Conservation (phyloP, 1,140 invertebrate genomes). For the Cherax destructor region DNA sequence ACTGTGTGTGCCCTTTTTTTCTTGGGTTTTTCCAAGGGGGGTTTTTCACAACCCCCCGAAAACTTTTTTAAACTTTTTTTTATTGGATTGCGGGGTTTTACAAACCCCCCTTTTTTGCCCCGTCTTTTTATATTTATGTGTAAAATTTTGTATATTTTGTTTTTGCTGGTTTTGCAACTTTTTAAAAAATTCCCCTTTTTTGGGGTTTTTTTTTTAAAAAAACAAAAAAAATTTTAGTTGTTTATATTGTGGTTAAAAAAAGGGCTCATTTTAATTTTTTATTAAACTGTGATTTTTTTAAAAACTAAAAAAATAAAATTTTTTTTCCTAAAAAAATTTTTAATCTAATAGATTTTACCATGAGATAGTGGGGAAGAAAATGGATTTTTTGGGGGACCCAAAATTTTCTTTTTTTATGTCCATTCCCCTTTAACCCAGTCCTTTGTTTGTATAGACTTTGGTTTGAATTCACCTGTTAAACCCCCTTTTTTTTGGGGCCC, state of each 20-base stretch:
- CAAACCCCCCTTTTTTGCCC: slow-evolving; percentile 48
- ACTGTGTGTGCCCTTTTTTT: slow-evolving; percentile 52
- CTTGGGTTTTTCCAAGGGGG: slow-evolving; percentile 72
- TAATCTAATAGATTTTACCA: neutral
- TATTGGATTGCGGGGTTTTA: slow-evolving; percentile 71
- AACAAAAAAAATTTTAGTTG: neutral
- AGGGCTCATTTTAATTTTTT: neutral
- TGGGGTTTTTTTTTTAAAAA: neutral
- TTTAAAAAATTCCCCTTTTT: neutral
- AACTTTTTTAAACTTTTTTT: slow-evolving; percentile 72
- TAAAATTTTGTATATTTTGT: slow-evolving; percentile 7
- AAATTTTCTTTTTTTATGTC: neutral
- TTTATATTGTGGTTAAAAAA: neutral
- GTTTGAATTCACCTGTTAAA: neutral
- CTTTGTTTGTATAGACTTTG: neutral
- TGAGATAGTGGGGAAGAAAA: neutral
- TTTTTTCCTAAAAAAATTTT: neutral
- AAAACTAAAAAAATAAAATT: neutral
- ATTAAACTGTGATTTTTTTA: neutral
- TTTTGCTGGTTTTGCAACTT: neutral
- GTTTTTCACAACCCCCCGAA: slow-evolving; percentile 72
- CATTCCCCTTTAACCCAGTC: neutral
- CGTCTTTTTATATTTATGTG: slow-evolving; percentile 23
- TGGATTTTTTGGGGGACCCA: neutral
- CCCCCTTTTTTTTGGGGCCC: neutral